phyloP scores from a whole-genome alignment of 2,797 vertebrate genomes.

The Chaetodon trifasciatus region DNA sequence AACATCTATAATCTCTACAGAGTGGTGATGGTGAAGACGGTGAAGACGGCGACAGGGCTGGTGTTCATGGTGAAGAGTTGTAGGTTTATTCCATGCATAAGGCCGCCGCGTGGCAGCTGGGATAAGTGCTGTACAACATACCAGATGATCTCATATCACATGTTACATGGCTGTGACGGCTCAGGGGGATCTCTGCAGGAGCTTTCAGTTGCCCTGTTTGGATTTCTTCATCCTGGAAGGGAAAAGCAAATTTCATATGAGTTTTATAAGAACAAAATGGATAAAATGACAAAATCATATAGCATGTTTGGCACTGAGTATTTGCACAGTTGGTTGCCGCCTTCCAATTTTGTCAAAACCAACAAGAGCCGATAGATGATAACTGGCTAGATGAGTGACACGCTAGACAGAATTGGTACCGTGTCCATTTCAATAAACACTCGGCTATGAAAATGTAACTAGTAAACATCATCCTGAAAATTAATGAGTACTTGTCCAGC shows the following conservation, averaged over 20 bases:
- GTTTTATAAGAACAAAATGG: conserved; percentile 2
- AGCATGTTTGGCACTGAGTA: neutral
- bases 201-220: conserved; percentile 73
- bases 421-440: conserved; percentile 13
- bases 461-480: conserved; percentile 48
- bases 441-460: conserved; percentile 5
- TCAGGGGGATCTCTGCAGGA: conserved; percentile 49
- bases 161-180: conserved; percentile 71
- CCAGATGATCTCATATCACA: conserved; percentile 75
- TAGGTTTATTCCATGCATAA: conserved; percentile 61
- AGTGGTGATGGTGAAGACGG: conserved; percentile 40
- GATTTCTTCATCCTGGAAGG: conserved; percentile 83
- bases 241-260: conserved; percentile 27
- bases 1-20: conserved; percentile 53
- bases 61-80: conserved; percentile 58
- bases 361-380: neutral
- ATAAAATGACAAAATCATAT: neutral
- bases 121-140: conserved; percentile 86
- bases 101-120: conserved; percentile 66
- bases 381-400: neutral
- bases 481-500: conserved; percentile 45
- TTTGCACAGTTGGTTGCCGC: neutral
- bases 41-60: conserved; percentile 28
- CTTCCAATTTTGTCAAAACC: neutral
- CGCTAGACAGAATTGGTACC: neutral